Base-by-base conservation (phyloP, 2,888 invertebrate genomes). In the Chloromyia formosa region DNA sequence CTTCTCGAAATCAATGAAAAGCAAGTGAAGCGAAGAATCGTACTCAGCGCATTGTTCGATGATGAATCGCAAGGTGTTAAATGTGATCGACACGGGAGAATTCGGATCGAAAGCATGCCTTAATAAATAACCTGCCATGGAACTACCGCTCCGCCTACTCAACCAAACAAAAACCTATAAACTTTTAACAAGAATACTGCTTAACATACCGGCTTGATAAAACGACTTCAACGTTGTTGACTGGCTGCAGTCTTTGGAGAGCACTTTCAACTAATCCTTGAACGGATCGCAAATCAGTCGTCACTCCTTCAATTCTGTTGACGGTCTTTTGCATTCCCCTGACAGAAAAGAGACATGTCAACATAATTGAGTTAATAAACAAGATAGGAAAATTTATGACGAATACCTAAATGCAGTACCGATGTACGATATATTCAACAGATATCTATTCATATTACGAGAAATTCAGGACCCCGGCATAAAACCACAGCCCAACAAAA, bases 251-350 rank as follows among this genome's bases (percentile, higher is more conserved):
- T 75, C 84, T 86, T 58, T 84, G 80, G 42, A 94, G 85, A 7
- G 88, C 92, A 78, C 88, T 82, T 85, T 94, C 94, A 79, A 94
- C 80, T 75, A 89, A 86, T 35, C 94, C 94, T 86, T 94, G 94
- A 16, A 95, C 84, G 23, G 91, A 90, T 64, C 87, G 85, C 12
- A 89, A 89, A 81, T 94, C 93, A 53, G 88, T 81, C 60, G 86
- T 84, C 64, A 87, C 83, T 5, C 85, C 80, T n/a, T 86, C 84
- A 20, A 82, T 82, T 77, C 87, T 87, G 60, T 86, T 81, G 79
- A 88, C 83, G 80, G 90, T 86, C 81, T 90, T 92, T 83, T 94
- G 93, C 16, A 91, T 88, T 42, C 94, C 92, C 81, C 92, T 94
- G 82, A 71, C 86, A 84, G 16, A 22, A 27, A 12, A n/a, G 12